Conservation (phyloP, 2,888 invertebrate genomes). For the Pristionchus mayeri region DNA sequence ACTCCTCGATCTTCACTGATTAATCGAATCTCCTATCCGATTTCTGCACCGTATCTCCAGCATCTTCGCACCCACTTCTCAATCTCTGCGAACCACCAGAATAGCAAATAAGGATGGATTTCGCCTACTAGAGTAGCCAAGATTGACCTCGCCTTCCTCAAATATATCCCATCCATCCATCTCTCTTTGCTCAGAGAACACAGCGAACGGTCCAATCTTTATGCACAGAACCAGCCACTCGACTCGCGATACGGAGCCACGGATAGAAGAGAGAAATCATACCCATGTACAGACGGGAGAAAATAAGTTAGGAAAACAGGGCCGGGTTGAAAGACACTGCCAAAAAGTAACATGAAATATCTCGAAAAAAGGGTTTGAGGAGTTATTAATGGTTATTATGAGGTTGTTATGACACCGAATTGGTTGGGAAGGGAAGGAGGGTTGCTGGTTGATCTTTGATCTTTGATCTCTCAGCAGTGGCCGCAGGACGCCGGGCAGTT, state of each 20-base stretch:
- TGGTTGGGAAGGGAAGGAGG: too few species aligned
- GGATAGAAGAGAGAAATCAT: background rate
- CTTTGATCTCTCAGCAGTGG: conserved; percentile 67
- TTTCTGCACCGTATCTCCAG: background rate
- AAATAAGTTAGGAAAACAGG: conserved; percentile 3
- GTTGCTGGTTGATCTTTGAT: too few species aligned
- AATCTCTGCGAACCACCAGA: background rate
- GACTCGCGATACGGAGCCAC: background rate
- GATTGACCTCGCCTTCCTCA: conserved; percentile 17
- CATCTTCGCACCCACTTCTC: background rate
- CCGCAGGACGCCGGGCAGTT: conserved; percentile 73
- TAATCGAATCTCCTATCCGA: background rate
- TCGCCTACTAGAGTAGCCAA: background rate
- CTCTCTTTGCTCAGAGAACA: conserved; percentile 42
- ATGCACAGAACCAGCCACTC: conserved; percentile 28
- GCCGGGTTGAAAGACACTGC: conserved; percentile 9
- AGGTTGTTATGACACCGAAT: conserved; percentile 43
- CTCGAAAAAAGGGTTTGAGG: conserved; percentile 14
- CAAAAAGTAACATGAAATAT: conserved; percentile 24
- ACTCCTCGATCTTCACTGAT: background rate
- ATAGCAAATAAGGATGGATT: conserved; percentile 12
- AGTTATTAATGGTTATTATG: conserved; percentile 46
- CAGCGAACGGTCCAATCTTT: conserved; percentile 30
- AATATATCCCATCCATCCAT: conserved; percentile 35
- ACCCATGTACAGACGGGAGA: conserved; percentile 20